Evolutionary conservation across 2,113 vertebrate species (phyloP), one percentile per base, ranked within the genome.

Genomic region (Microcebus murinus): DNA sequence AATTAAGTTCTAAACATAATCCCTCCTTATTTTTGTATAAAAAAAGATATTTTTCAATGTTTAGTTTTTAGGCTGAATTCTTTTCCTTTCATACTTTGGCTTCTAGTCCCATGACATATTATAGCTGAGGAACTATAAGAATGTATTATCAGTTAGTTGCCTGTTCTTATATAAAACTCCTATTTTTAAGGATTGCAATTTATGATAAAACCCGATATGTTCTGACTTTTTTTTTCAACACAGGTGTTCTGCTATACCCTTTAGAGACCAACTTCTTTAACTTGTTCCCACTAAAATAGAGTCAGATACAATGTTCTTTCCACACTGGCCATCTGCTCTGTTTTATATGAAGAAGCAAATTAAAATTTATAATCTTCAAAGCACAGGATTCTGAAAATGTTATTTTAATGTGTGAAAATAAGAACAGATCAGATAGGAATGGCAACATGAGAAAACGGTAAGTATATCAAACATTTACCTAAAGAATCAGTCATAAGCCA

Each of bases 281-380:
- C 25, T 96, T 95, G 29, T 91, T 97, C 48, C 25, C 12, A 95
- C 52, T 94, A 96, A 97, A 95, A 90, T 91, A 97, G 90, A 80
- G 73, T 96, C 76, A 97, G 23, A 96, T 85, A 42, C 82, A 97
- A 81, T 89, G 65, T 96, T 95, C 80, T 97, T 96, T 96, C 59
- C 57, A 93, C 31, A 97, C 6, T 65, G n/a, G 82, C 97, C 97
- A 97, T 97, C 96, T 98, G 97, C 85, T 98, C 96, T 96, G 50
- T 85, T 96, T 94, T 91, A 65, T 63, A 65, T 95, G 57, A 97
- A 85, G 83, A 94, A 96, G 89, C 74, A 96, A 97, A 96, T 96
- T 97, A 96, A 97, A 96, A 97, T 96, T 82, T 91, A 95, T 80
- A 96, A 97, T 87, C 45, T 86, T 94, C 80, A 96, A 80, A 94